Evolutionary conservation across 1,140 invertebrate genomes (phyloP).

Genomic region (Mylabris phalerata): DNA sequence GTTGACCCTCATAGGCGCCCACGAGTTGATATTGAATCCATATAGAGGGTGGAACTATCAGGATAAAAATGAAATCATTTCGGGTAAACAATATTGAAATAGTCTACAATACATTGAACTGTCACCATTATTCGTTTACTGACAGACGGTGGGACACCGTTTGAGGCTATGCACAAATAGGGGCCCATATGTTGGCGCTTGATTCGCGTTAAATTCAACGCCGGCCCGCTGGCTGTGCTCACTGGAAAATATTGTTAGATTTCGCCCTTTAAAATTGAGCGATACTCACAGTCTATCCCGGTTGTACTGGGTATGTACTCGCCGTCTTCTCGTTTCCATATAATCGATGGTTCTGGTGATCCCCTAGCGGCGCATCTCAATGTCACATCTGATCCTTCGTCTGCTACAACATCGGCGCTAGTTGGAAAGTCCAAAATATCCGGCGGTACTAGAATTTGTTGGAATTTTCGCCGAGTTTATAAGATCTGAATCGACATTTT

Average conservation of each 20-base stretch:
- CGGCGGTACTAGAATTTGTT: slow-evolving; percentile 62
- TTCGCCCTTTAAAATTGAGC: not conserved
- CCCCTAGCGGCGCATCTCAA: slow-evolving; percentile 74
- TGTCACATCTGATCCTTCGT: slow-evolving; percentile 78
- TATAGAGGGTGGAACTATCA: slow-evolving; percentile 74
- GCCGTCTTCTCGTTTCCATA: slow-evolving; percentile 75
- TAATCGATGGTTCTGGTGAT: slow-evolving; percentile 70
- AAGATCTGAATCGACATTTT: no score
- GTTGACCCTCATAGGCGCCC: slow-evolving; percentile 67
- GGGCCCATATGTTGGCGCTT: slow-evolving; percentile 85
- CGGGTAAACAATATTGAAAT: not conserved
- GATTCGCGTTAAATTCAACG: slow-evolving; percentile 72
- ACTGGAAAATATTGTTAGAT: not conserved
- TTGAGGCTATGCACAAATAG: slow-evolving; percentile 80
- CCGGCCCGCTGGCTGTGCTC: slow-evolving; percentile 54
- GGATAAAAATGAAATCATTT: not conserved
- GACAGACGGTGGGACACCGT: slow-evolving; percentile 78
- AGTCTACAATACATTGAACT: slow-evolving; percentile 71
- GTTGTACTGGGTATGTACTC: slow-evolving; percentile 47
- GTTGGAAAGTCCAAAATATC: slow-evolving; percentile 79
- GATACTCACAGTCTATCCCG: slow-evolving; percentile 6
- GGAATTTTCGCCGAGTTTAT: no score
- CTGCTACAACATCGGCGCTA: slow-evolving; percentile 78
- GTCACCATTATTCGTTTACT: slow-evolving; percentile 81
- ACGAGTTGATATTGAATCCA: slow-evolving; percentile 80